These are phyloP conservation scores for Zeus faber DNA, from an alignment of 2,113 vertebrate species.

Conservation along the genomic window DNA sequence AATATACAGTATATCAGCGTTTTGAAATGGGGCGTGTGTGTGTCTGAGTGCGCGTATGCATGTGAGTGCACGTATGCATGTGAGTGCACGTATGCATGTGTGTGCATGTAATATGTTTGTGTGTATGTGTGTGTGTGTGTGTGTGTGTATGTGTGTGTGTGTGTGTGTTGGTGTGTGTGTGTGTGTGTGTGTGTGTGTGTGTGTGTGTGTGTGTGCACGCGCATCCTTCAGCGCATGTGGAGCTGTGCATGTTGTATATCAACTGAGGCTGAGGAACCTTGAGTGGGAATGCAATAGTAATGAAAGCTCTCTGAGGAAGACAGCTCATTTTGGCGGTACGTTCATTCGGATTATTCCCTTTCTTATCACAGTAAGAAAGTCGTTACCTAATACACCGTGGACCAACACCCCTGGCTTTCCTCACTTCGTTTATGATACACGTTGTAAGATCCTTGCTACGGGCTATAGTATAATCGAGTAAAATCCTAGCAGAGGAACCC, in stretches of 20 bases:
- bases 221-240: constrained; percentile 35
- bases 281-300: constrained; percentile 33
- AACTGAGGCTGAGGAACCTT: constrained; percentile 29
- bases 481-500: too few relatives aligned
- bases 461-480: too few relatives aligned
- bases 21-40: not conserved
- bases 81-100: not conserved
- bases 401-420: too few relatives aligned
- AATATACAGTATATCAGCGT: too few relatives aligned
- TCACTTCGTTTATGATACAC: too few relatives aligned
- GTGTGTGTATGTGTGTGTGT: constrained; percentile 12
- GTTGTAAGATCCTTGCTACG: too few relatives aligned
- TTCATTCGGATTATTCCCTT: not conserved
- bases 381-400: too few relatives aligned
- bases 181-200: constrained; percentile 16
- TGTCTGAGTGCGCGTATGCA: not conserved
- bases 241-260: constrained; percentile 58
- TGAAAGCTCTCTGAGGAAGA: constrained; percentile 34
- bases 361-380: too few relatives aligned
- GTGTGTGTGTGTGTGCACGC: constrained; percentile 1
- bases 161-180: too few relatives aligned
- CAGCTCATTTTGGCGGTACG: constrained; percentile 7
- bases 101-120: too few relatives aligned
- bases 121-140: not conserved
- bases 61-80: not conserved